A percentile compares a stretch with the other conserved stretches of the same genome.
phyloP scores from a whole-genome alignment of 2,113 vertebrate species.

The Castor canadensis region DNA sequence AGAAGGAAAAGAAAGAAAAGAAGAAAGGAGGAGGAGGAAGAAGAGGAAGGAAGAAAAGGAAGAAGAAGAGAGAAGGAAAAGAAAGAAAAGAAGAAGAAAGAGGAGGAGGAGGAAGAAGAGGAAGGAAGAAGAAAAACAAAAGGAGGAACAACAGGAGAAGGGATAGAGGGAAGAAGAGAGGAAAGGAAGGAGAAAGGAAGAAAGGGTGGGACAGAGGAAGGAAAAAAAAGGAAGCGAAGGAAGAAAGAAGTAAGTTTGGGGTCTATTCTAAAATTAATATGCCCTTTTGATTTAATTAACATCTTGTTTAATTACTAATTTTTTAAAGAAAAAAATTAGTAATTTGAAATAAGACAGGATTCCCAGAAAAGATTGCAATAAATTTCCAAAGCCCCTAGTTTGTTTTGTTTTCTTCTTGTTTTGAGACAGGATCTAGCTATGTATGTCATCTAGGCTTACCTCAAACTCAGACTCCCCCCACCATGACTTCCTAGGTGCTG shows the following conservation, averaged over 20 bases:
- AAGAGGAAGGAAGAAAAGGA: neutral
- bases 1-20: neutral
- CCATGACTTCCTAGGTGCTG: neutral
- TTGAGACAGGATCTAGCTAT: neutral
- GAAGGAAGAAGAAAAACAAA: neutral
- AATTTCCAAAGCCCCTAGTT: neutral
- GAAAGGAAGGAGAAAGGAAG: neutral
- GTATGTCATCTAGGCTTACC: neutral
- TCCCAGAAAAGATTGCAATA: neutral
- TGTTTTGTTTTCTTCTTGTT: neutral
- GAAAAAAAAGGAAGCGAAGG: neutral
- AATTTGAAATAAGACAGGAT: neutral
- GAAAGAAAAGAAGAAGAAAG: neutral
- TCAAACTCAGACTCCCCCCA: neutral
- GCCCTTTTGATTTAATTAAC: neutral
- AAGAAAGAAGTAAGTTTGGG: neutral
- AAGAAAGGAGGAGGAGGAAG: neutral
- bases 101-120: neutral
- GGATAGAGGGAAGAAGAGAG: neutral
- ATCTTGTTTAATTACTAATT: neutral
- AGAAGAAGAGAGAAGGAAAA: neutral
- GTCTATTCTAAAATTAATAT: neutral
- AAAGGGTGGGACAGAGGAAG: neutral
- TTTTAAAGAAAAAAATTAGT: slow-evolving; percentile 4
- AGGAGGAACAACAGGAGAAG: too few relatives aligned